phyloP scores from a whole-genome alignment of 2,113 vertebrate genomes.

The Varanus komodoensis region DNA sequence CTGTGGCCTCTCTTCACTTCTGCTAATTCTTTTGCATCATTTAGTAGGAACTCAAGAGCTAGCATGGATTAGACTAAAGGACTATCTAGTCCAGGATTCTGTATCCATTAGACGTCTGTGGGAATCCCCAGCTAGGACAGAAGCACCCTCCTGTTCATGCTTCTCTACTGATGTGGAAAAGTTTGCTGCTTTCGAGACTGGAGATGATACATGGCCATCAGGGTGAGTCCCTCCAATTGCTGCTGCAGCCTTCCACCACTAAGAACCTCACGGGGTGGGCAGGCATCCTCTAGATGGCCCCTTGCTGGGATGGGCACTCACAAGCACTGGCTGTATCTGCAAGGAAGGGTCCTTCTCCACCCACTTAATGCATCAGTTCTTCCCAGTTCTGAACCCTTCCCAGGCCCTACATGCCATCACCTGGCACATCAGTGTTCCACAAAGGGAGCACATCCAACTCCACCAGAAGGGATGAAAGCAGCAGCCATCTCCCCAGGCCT shows the following conservation, averaged over 20 bases:
- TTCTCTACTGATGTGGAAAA: neutral
- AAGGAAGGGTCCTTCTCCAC: neutral
- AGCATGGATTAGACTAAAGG: too few species aligned
- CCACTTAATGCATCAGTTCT: neutral
- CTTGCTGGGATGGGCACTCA: neutral
- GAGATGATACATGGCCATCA: too few species aligned
- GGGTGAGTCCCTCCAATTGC: too few species aligned
- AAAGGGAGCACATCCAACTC: too few species aligned
- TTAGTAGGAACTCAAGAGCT: too few species aligned
- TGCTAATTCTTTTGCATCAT: too few species aligned
- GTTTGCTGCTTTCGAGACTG: too few species aligned
- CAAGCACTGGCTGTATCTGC: neutral
- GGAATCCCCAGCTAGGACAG: too few species aligned
- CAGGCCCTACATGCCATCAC: neutral
- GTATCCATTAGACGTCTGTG: too few species aligned
- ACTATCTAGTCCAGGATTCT: too few species aligned
- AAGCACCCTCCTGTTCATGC: neutral
- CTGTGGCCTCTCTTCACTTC: too few species aligned
- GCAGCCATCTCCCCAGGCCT: neutral
- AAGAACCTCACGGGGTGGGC: neutral
- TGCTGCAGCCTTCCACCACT: neutral
- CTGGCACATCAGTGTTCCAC: neutral
- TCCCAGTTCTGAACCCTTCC: neutral
- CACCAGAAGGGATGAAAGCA: neutral
- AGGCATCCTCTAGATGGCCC: neutral